Conservation (phyloP, 2,113 vertebrate species). For the Pimephales promelas region DNA sequence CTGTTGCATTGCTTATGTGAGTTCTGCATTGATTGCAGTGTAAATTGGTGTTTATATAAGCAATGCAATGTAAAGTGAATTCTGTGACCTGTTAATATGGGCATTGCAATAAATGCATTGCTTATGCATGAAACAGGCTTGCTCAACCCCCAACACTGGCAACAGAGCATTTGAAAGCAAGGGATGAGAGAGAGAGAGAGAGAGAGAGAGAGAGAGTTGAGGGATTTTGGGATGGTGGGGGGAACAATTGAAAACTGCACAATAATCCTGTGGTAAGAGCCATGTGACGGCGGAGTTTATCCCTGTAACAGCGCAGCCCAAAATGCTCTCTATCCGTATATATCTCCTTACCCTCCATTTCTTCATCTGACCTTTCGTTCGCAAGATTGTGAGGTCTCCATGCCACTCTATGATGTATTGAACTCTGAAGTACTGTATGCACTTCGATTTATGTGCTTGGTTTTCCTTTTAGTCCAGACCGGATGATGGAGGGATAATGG, state of each 20-base stretch:
- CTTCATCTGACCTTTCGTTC: neutral
- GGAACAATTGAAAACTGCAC: slow-evolving; percentile 9
- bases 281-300: slow-evolving; percentile 5
- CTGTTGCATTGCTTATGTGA: too few species aligned
- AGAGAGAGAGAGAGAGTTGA: neutral
- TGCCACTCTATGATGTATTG: neutral
- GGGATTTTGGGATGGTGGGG: neutral
- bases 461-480: neutral
- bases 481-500: neutral
- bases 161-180: neutral
- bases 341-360: neutral
- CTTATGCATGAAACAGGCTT: neutral
- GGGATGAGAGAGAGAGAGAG: neutral
- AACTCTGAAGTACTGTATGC: neutral
- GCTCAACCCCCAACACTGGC: neutral
- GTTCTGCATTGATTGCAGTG: too few species aligned
- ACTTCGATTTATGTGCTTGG: neutral
- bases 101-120: too few species aligned
- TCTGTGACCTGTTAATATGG: neutral
- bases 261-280: neutral
- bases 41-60: too few species aligned
- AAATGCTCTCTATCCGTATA: neutral
- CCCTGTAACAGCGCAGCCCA: neutral
- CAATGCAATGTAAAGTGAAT: neutral
- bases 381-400: neutral